Base-by-base conservation (phyloP, 1,140 invertebrate genomes). In the Drosophila lini region DNA sequence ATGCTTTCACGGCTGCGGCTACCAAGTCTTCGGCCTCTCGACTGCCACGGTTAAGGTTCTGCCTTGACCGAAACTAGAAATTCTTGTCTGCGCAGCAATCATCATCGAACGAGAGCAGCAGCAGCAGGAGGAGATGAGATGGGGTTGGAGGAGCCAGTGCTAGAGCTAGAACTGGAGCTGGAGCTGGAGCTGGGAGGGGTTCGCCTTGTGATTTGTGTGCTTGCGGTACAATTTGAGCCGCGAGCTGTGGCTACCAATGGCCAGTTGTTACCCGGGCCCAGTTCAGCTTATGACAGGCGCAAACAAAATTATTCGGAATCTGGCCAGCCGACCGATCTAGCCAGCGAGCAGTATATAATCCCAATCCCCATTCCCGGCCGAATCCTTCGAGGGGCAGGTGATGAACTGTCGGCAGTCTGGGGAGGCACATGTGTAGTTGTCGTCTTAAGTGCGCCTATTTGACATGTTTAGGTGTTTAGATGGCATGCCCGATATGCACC, bases 181-280 rank as follows among this genome's bases (percentile, higher is more conserved):
- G 19, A 52, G 34, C 57, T 57, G 50, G 28, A 62, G 64, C 70
- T 62, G 1, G 83, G 70, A 73, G 70, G 68, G 79, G 57, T 57
- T 63, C 78, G 80, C 55, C 68, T 67, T 71, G 78, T 88, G 84
- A 88, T 88, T 88, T 88, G 84, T 88, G 84, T 83, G 84, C 80
- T 88, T 84, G 84, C 84, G 84, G 84, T 88, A 88, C 84, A 88
- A 88, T 88, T 88, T 88, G 84, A 88, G 84, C 84, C 84, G 61
- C 84, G 50, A 89, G 84, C 84, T 82, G 79, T 77, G 76, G 79
- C 83, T 82, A 88, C 82, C 83, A 81, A 84, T 89, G 77, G 80
- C 70, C 80, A 83, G 84, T 89, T 80, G 68, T 71, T 71, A 59
- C 53, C 44, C 52, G 44, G 44, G 16, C 83, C 67, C 62, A 80